phyloP scores from a whole-genome alignment of 2,797 vertebrate species.

The Gadopsis marmoratus region DNA sequence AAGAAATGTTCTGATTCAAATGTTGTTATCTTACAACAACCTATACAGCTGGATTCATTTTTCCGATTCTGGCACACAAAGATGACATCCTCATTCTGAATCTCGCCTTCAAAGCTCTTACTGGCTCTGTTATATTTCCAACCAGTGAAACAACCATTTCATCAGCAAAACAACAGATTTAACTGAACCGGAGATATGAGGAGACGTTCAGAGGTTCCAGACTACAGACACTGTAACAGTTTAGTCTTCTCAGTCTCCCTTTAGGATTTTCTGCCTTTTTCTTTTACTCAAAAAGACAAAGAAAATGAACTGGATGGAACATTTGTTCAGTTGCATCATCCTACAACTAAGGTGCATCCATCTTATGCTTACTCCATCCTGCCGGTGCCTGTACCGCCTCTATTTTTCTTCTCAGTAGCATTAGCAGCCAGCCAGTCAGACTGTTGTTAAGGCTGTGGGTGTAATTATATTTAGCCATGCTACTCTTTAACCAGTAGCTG shows the following conservation, averaged over 20 bases:
- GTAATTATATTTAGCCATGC: constrained; percentile 43
- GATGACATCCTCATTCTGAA: neutral
- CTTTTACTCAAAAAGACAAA: no score
- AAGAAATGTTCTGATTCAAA: no score
- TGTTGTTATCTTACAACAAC: no score
- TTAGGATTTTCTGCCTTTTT: neutral
- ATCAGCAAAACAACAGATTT: neutral
- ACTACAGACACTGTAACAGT: neutral
- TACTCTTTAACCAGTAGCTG: constrained; percentile 51
- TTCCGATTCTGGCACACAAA: neutral
- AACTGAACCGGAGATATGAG: neutral
- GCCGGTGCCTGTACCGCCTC: neutral
- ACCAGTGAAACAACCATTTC: neutral
- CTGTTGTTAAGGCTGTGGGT: constrained; percentile 22
- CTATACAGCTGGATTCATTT: neutral
- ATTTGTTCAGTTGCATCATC: neutral
- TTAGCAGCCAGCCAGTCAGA: neutral
- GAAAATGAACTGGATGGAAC: neutral
- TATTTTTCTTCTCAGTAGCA: neutral
- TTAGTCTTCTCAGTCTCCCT: neutral
- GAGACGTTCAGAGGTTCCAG: neutral
- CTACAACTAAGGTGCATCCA: neutral
- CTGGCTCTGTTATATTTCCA: neutral
- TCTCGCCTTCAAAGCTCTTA: neutral
- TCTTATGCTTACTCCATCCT: neutral